Percentiles rank a stretch among this genome's conserved stretches.
Evolutionary conservation across 2,797 vertebrate genomes (phyloP).

Genomic region (Podarcis lilfordi): DNA sequence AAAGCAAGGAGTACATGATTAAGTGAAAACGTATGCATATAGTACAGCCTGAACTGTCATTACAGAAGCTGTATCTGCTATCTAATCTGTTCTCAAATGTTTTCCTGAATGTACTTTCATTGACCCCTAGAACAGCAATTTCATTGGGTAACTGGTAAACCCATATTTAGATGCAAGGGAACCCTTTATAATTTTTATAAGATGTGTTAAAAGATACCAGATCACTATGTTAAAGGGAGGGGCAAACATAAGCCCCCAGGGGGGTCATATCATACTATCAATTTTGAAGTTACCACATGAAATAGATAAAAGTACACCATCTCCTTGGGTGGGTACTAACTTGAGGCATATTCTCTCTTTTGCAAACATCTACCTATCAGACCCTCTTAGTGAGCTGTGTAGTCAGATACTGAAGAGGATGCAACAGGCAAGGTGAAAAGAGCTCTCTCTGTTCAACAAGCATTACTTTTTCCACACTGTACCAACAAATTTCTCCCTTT

Average conservation of each 20-base stretch:
- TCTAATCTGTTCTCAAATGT: conserved; percentile 62
- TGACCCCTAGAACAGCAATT: conserved; percentile 56
- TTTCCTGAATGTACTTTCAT: conserved; percentile 57
- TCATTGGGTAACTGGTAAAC: conserved; percentile 23
- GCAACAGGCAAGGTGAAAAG: neutral
- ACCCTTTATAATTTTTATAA: neutral
- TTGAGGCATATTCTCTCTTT: neutral
- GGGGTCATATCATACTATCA: too few relatives aligned
- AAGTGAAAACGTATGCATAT: conserved; percentile 48
- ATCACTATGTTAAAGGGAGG: neutral
- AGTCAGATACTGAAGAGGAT: neutral
- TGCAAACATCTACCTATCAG: neutral
- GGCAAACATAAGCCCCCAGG: neutral
- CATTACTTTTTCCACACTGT: neutral
- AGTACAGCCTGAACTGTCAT: conserved; percentile 50
- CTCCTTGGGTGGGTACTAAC: too few relatives aligned
- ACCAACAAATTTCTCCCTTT: neutral
- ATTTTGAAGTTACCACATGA: neutral
- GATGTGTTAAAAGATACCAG: neutral
- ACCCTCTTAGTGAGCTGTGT: neutral
- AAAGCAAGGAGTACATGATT: conserved; percentile 34
- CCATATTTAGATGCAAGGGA: neutral
- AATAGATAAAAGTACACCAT: neutral
- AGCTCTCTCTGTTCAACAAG: neutral
- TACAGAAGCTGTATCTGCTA: conserved; percentile 47